Conservation (phyloP, 2,113 vertebrate species). For the Mus spicilegus region DNA sequence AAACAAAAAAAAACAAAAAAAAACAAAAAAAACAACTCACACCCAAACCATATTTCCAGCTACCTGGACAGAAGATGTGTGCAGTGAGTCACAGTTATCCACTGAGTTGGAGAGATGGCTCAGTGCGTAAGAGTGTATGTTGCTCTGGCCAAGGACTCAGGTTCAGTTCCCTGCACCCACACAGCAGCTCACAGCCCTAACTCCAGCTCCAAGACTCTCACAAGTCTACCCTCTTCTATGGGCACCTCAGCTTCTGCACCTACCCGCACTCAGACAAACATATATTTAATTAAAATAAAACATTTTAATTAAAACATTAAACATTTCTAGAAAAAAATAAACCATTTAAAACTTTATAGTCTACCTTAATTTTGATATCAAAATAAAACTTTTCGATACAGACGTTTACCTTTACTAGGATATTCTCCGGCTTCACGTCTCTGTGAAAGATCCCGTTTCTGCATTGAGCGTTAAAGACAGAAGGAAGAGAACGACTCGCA, state of each 20-base stretch:
- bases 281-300: neutral
- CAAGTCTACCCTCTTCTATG: neutral
- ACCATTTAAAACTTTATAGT: neutral
- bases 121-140: neutral
- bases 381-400: neutral
- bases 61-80: rapidly evolving
- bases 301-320: neutral
- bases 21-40: neutral
- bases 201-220: neutral
- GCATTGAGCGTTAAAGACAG: slow-evolving; percentile 63
- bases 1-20: no score
- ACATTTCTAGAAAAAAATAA: neutral
- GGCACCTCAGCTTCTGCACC: no score
- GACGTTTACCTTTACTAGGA: slow-evolving; percentile 91
- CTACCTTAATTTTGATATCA: slow-evolving; percentile 23
- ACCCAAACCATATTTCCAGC: neutral
- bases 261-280: neutral
- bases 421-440: slow-evolving; percentile 94
- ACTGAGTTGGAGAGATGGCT: neutral
- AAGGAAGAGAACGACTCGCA: slow-evolving; percentile 17
- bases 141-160: neutral
- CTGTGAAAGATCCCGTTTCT: slow-evolving; percentile 95
- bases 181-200: neutral
- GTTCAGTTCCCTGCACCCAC: neutral
- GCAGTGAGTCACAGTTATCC: neutral